Evolutionary conservation across 2,888 invertebrate genomes (phyloP).

Genomic region (Macropis europaea): DNA sequence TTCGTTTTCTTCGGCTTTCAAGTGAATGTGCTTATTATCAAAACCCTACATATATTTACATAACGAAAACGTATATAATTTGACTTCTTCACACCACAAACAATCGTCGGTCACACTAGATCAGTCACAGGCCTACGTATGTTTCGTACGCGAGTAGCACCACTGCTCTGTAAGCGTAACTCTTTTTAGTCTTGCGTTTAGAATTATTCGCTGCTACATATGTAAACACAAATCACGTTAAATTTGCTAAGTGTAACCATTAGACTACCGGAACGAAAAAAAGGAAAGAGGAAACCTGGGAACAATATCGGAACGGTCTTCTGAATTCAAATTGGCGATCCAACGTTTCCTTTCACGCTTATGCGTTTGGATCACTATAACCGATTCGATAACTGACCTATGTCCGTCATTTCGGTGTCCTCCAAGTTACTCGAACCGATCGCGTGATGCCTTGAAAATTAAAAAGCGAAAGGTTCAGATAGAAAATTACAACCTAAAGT

Average conservation of each 20-base stretch:
- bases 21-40: constrained; percentile 39
- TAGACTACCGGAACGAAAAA: constrained; percentile 25
- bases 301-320: constrained; percentile 10
- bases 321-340: constrained; percentile 8
- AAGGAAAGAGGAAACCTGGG: constrained; percentile 2
- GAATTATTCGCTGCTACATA: constrained; percentile 21
- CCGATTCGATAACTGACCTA: constrained; percentile 69
- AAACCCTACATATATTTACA: constrained; percentile 53
- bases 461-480: neutral
- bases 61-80: constrained; percentile 38
- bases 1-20: neutral
- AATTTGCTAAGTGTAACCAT: constrained; percentile 45
- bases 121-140: constrained; percentile 33
- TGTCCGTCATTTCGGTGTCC: constrained; percentile 76
- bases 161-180: constrained; percentile 42
- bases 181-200: constrained; percentile 23
- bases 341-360: constrained; percentile 43
- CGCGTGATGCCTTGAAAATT: constrained; percentile 67
- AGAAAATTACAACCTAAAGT: neutral
- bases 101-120: constrained; percentile 20
- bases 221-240: constrained; percentile 27
- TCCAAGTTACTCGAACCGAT: constrained; percentile 71
- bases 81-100: constrained; percentile 22
- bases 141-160: constrained; percentile 28
- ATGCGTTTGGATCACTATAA: constrained; percentile 68